phyloP scores from a whole-genome alignment of 2,113 vertebrate genomes.

The Beaufortia kweichowensis region DNA sequence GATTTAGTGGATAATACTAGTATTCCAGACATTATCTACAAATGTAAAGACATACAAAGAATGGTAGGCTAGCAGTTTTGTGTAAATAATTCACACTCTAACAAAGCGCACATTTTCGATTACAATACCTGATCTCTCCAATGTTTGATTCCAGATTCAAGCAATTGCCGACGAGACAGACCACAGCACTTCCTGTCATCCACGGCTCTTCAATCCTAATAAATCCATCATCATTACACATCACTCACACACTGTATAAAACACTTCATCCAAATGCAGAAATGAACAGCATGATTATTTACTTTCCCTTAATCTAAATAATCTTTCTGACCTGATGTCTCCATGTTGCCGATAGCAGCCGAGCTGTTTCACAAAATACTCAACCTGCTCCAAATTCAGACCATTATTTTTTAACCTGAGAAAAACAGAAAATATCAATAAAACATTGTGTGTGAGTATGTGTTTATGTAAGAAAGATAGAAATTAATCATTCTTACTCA shows the following conservation, averaged over 20 bases:
- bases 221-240: background rate
- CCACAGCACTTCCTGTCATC: slow-evolving; percentile 60
- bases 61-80: background rate
- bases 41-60: too few species aligned
- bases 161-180: slow-evolving; percentile 60
- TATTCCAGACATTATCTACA: too few species aligned
- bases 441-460: background rate
- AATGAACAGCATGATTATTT: background rate
- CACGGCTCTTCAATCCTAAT: slow-evolving; percentile 77
- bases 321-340: slow-evolving; percentile 50
- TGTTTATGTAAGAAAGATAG: too few species aligned
- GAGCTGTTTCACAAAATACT: slow-evolving; percentile 46
- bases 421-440: slow-evolving; percentile 4
- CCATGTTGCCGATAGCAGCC: slow-evolving; percentile 11
- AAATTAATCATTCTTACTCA: slow-evolving; percentile 47
- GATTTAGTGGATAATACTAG: too few species aligned
- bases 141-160: slow-evolving; percentile 59
- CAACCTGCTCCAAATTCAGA: slow-evolving; percentile 44
- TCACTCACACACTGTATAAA: background rate
- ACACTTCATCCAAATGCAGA: background rate
- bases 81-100: too few species aligned
- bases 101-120: background rate
- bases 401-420: slow-evolving; percentile 55
- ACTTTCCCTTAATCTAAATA: background rate
- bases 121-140: slow-evolving; percentile 69